Conservation (phyloP, 2,888 invertebrate genomes). For the Fabriciana adippe region DNA sequence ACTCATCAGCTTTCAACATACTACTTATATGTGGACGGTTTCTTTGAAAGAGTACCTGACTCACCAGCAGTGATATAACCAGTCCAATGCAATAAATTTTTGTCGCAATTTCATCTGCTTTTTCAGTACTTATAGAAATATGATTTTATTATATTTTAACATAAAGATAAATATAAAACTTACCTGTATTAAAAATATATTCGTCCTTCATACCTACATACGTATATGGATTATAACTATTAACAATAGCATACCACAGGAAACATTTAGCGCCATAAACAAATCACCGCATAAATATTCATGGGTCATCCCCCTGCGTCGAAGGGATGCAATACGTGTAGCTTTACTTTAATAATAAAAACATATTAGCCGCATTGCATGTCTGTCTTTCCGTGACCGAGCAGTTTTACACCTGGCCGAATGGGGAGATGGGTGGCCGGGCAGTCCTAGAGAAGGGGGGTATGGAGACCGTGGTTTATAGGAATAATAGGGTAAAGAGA, state of each 20-base stretch:
- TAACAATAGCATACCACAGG: conserved; percentile 23
- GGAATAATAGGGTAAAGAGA: conserved; percentile 61
- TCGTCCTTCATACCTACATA: not conserved
- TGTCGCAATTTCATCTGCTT: not conserved
- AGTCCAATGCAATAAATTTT: conserved; percentile 22
- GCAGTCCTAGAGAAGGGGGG: conserved; percentile 43
- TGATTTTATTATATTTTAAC: not conserved
- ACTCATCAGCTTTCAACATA: conserved; percentile 47
- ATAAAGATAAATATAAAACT: not conserved
- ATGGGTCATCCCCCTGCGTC: conserved; percentile 65
- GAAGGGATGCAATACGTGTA: conserved; percentile 69
- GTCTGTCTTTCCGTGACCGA: conserved; percentile 79
- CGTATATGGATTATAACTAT: not conserved
- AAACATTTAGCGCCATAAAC: conserved; percentile 50
- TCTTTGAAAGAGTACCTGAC: conserved; percentile 51
- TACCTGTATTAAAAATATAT: not conserved
- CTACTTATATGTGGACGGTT: conserved; percentile 43
- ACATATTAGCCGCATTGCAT: conserved; percentile 81
- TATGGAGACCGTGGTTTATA: conserved; percentile 54
- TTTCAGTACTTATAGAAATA: too few relatives aligned
- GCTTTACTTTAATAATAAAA: conserved; percentile 78
- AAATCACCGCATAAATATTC: conserved; percentile 79
- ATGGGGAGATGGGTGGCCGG: conserved; percentile 52
- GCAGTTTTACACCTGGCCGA: conserved; percentile 80
- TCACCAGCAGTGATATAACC: conserved; percentile 40